Percentiles rank a stretch among this genome's conserved stretches.
Conservation (phyloP, 2,113 vertebrate genomes). For the Gymnorhina tibicen region DNA sequence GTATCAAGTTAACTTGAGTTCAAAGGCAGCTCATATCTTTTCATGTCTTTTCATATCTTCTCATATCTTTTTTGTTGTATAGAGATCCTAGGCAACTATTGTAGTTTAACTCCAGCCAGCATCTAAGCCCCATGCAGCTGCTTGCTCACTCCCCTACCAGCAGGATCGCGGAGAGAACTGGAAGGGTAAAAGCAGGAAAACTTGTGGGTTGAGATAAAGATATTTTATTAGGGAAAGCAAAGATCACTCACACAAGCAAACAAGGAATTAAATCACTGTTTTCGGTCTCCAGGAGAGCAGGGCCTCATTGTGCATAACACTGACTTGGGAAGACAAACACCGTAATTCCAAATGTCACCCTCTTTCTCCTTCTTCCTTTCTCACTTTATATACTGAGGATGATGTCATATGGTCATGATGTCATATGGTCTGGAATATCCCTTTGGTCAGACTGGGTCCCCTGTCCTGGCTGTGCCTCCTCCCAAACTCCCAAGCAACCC, state of each 20-base stretch:
- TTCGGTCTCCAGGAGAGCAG: neutral
- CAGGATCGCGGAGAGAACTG: rapidly evolving
- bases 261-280: neutral
- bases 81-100: neutral
- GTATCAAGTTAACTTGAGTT: neutral
- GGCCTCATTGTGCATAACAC: neutral
- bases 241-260: neutral
- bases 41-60: neutral
- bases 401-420: too few relatives aligned
- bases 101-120: neutral
- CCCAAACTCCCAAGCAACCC: rapidly evolving
- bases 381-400: neutral
- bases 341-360: neutral
- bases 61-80: neutral
- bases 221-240: neutral
- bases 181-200: neutral
- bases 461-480: neutral
- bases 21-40: neutral
- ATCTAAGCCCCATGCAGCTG: neutral
- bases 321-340: neutral
- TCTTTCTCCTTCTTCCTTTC: neutral
- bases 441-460: neutral
- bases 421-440: neutral
- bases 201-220: too few relatives aligned
- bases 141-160: rapidly evolving